These are phyloP conservation scores for Paramormyrops hopkinsi DNA, from an alignment of 2,797 vertebrate genomes.

Conservation along the genomic window DNA sequence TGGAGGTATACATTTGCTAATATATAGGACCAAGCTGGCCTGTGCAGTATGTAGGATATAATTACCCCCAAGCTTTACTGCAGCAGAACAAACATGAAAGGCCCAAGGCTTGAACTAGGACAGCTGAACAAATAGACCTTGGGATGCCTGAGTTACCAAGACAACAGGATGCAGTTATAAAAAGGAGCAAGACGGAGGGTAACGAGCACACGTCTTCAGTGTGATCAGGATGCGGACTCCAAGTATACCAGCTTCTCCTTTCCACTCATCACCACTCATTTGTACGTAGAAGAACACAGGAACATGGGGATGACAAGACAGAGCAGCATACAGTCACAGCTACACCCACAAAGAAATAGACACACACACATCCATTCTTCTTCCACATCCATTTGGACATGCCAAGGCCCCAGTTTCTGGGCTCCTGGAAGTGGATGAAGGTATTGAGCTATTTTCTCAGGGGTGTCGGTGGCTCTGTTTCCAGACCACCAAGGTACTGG, in stretches of 20 bases:
- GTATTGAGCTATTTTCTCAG: slow-evolving; percentile 52
- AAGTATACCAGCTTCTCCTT: not conserved
- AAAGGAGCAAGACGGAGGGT: slow-evolving; percentile 19
- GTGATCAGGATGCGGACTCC: not conserved
- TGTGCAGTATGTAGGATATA: not conserved
- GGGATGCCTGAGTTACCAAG: slow-evolving; percentile 18
- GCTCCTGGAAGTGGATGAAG: not conserved
- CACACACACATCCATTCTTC: not conserved
- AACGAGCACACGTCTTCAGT: not conserved
- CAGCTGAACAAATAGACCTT: not conserved
- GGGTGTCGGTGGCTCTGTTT: slow-evolving; percentile 40
- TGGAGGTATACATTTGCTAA: not conserved
- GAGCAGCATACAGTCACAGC: not conserved
- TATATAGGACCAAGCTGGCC: not conserved
- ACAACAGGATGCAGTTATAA: slow-evolving; percentile 24
- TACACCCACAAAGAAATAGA: not conserved
- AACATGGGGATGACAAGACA: not conserved
- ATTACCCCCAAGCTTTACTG: not conserved
- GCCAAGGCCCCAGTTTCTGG: not conserved
- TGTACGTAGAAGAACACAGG: not conserved
- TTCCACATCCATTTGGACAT: not conserved
- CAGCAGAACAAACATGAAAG: not conserved
- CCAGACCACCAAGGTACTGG: slow-evolving; percentile 69
- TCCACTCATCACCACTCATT: not conserved
- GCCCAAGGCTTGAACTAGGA: not conserved